A percentile compares a stretch with the other conserved stretches of the same genome.
phyloP scores from a whole-genome alignment of 1,140 invertebrate species.

The Arion vulgaris region DNA sequence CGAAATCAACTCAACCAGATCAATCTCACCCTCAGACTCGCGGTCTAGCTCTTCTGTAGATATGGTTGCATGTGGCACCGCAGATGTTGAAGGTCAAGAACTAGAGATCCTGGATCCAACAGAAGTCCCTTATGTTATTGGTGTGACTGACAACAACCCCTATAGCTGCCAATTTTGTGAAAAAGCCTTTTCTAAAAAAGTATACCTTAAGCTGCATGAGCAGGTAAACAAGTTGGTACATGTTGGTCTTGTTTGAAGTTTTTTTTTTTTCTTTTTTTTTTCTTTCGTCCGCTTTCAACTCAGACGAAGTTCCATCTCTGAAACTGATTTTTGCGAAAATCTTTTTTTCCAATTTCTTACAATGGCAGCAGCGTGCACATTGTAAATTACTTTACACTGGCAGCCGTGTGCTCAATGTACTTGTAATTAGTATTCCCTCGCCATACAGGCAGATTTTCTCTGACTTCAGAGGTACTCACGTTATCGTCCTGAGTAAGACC shows the following conservation, averaged over 20 bases:
- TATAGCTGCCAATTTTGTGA: constrained; percentile 93
- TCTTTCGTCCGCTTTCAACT: too few species aligned
- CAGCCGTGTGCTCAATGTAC: too few species aligned
- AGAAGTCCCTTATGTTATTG: constrained; percentile 77
- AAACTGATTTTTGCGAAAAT: too few species aligned
- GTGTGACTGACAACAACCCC: constrained; percentile 82
- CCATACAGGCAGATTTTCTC: too few species aligned
- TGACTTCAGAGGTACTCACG: too few species aligned
- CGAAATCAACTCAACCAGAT: constrained; percentile 35
- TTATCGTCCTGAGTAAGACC: too few species aligned
- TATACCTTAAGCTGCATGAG: constrained; percentile 92
- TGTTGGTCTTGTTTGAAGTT: not conserved
- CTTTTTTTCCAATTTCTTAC: too few species aligned
- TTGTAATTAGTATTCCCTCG: too few species aligned
- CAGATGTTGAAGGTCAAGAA: constrained; percentile 7
- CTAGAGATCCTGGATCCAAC: constrained; percentile 16
- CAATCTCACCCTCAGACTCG: constrained; percentile 44
- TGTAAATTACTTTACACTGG: too few species aligned
- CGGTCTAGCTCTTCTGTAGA: constrained; percentile 35
- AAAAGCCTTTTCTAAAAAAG: constrained; percentile 88
- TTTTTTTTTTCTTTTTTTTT: too few species aligned
- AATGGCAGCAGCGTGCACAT: too few species aligned
- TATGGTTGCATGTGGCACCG: constrained; percentile 5
- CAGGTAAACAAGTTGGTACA: constrained; percentile 84
- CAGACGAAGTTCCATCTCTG: too few species aligned